phyloP scores from a whole-genome alignment of 1,140 invertebrate species.

The Odontomachus brunneus region DNA sequence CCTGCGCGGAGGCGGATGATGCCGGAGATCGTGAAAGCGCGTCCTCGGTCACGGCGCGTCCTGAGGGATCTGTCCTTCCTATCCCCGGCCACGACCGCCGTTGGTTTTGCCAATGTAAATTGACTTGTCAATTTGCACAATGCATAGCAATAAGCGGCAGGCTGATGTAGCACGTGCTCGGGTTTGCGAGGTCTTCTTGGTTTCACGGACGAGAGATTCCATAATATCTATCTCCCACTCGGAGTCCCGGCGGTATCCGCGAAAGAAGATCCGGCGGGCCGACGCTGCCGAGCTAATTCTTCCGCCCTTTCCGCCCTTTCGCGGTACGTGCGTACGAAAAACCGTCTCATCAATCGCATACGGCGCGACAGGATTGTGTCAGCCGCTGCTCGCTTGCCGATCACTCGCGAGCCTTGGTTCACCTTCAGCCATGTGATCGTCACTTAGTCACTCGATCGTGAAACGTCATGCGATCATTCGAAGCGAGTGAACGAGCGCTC shows the following conservation, averaged over 20 bases:
- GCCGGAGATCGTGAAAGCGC: slow-evolving; percentile 37
- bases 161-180: slow-evolving; percentile 52
- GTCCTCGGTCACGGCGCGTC: slow-evolving; percentile 36
- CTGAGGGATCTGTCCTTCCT: slow-evolving; percentile 52
- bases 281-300: not conserved
- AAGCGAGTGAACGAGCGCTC: too few relatives aligned
- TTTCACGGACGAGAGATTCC: slow-evolving; percentile 50
- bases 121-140: slow-evolving; percentile 62
- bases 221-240: slow-evolving; percentile 22
- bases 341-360: too few relatives aligned
- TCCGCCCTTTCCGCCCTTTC: too few relatives aligned
- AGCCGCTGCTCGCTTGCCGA: too few relatives aligned
- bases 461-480: too few relatives aligned
- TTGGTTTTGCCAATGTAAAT: slow-evolving; percentile 68
- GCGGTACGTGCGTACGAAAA: too few relatives aligned
- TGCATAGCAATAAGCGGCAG: slow-evolving; percentile 50
- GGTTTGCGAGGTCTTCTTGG: slow-evolving; percentile 15
- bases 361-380: too few relatives aligned
- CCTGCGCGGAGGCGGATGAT: slow-evolving; percentile 22
- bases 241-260: not conserved
- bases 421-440: too few relatives aligned
- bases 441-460: too few relatives aligned
- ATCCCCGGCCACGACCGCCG: slow-evolving; percentile 5
- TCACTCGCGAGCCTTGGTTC: too few relatives aligned
- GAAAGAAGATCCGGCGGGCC: slow-evolving; percentile 7